These are phyloP conservation scores for Bombus confusus DNA, from an alignment of 1,140 invertebrate species.

Conservation along the genomic window DNA sequence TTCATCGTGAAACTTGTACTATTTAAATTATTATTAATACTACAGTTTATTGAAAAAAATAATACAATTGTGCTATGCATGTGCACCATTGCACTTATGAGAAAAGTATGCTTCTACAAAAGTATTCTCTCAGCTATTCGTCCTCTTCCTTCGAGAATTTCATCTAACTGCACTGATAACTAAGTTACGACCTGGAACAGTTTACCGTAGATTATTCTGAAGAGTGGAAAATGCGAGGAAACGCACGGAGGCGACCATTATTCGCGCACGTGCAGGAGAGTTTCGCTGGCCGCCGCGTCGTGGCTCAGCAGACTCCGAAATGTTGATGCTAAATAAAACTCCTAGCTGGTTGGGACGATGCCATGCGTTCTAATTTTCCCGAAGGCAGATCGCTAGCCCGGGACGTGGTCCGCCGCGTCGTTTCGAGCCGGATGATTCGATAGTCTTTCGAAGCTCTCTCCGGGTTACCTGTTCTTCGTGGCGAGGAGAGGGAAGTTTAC, in stretches of 20 bases:
- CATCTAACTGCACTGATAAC: too few species aligned
- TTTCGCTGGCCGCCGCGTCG: neutral
- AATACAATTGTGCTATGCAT: too few species aligned
- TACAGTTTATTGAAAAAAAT: too few species aligned
- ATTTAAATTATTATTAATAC: too few species aligned
- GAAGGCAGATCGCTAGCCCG: slow-evolving; percentile 62
- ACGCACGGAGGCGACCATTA: neutral
- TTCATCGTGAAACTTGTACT: too few species aligned
- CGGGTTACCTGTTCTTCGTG: slow-evolving; percentile 41
- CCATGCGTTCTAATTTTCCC: slow-evolving; percentile 81
- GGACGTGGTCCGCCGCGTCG: slow-evolving; percentile 59
- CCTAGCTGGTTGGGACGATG: slow-evolving; percentile 79
- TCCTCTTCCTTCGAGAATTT: too few species aligned
- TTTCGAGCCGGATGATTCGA: slow-evolving; percentile 33
- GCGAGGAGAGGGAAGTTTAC: neutral
- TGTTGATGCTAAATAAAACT: slow-evolving; percentile 82
- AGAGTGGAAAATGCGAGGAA: slow-evolving; percentile 6
- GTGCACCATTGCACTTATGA: too few species aligned
- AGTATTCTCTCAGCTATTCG: too few species aligned
- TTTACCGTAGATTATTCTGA: too few species aligned
- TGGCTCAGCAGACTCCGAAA: slow-evolving; percentile 54
- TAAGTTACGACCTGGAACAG: too few species aligned
- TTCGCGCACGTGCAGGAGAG: neutral
- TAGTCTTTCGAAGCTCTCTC: slow-evolving; percentile 45
- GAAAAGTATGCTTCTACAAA: too few species aligned